Evolutionary conservation across 2,113 vertebrate genomes (phyloP).

Genomic region (Camelus bactrianus): DNA sequence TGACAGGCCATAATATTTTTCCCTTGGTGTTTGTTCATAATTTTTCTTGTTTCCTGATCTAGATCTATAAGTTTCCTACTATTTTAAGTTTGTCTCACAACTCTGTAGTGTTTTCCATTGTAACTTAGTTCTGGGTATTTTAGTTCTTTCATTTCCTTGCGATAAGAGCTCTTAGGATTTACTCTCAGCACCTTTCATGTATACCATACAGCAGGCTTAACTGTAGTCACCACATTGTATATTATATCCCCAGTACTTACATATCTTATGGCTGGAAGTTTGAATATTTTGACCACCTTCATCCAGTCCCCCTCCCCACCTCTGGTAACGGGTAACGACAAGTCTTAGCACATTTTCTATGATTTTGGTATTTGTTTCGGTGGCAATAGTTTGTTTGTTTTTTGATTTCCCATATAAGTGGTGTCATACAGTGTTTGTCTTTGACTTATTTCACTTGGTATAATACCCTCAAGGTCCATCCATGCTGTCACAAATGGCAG

Average conservation of each 20-base stretch:
- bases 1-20: not conserved
- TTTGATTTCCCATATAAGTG: not conserved
- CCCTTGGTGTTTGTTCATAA: not conserved
- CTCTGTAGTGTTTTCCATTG: not conserved
- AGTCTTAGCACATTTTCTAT: not conserved
- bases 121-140: not conserved
- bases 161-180: not conserved
- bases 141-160: not conserved
- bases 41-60: not conserved
- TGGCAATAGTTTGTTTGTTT: not conserved
- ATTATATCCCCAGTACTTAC: not conserved
- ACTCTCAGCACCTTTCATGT: not conserved
- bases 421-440: not conserved
- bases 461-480: not conserved
- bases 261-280: not conserved
- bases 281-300: not conserved
- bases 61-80: not conserved
- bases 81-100: not conserved
- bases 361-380: not conserved
- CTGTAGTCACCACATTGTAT: not conserved
- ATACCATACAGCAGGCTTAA: not conserved
- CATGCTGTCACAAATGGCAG: not conserved
- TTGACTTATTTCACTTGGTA: not conserved
- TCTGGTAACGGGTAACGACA: not conserved
- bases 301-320: not conserved